A percentile compares a stretch with the other conserved stretches of the same genome.
These are phyloP conservation scores for Drosophila vallismaia DNA, from an alignment of 2,888 invertebrate species.

Conservation along the genomic window DNA sequence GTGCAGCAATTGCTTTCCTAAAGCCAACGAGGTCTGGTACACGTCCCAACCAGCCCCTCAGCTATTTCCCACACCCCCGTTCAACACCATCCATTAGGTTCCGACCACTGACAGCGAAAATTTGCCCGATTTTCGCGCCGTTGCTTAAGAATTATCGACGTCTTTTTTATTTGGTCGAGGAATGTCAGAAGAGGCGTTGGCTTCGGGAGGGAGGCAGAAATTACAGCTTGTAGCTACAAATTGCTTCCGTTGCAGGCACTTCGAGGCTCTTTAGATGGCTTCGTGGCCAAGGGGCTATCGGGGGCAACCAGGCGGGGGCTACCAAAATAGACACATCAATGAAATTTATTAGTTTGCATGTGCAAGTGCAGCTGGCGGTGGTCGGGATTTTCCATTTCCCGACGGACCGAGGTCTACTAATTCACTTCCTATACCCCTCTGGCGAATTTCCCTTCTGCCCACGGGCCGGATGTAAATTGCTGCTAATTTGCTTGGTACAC, in stretches of 20 bases:
- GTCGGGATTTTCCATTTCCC: slow-evolving; percentile 58
- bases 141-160: slow-evolving; percentile 74
- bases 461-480: slow-evolving; percentile 64
- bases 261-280: slow-evolving; percentile 44
- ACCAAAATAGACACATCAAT: slow-evolving; percentile 82
- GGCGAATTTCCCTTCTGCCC: slow-evolving; percentile 16
- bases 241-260: slow-evolving; percentile 79
- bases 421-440: slow-evolving; percentile 11
- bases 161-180: slow-evolving; percentile 51
- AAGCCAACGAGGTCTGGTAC: slow-evolving; percentile 42
- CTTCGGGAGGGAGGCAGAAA: slow-evolving; percentile 46
- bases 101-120: slow-evolving; percentile 68
- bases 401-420: slow-evolving; percentile 60
- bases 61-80: neutral
- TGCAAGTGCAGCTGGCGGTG: slow-evolving; percentile 66
- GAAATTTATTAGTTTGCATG: slow-evolving; percentile 82
- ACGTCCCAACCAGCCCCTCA: neutral
- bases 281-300: neutral
- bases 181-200: slow-evolving; percentile 40
- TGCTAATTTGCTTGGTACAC: slow-evolving; percentile 65
- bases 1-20: slow-evolving; percentile 72
- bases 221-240: slow-evolving; percentile 81
- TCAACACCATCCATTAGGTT: slow-evolving; percentile 9
- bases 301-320: slow-evolving; percentile 10
- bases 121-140: slow-evolving; percentile 78